phyloP scores from a whole-genome alignment of 2,797 vertebrate species.

The Trichosurus vulpecula region DNA sequence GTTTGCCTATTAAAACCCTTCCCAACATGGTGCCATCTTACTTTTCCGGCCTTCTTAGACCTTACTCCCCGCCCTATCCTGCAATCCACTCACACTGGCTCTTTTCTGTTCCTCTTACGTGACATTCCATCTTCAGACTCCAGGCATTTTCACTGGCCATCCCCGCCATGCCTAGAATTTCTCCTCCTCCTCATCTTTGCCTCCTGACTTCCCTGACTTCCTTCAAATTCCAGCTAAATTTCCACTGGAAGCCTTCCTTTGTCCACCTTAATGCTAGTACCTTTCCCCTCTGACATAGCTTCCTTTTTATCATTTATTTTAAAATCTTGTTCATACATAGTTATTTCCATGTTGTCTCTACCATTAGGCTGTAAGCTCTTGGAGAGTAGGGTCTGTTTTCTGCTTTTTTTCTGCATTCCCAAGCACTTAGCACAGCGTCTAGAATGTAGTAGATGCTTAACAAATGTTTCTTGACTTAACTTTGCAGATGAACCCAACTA shows the following conservation, averaged over 20 bases:
- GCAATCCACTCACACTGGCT: neutral
- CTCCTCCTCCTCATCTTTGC: neutral
- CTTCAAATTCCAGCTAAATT: neutral
- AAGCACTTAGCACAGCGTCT: neutral
- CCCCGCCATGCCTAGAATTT: neutral
- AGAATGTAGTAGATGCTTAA: neutral
- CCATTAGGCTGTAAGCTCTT: neutral
- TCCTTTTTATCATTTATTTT: neutral
- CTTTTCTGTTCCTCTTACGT: neutral
- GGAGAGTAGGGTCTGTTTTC: neutral
- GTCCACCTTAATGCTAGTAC: neutral
- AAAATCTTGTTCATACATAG: neutral
- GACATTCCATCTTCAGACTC: neutral
- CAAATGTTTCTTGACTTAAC: neutral
- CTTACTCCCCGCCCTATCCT: neutral
- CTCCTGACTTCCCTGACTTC: neutral
- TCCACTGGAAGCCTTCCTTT: neutral
- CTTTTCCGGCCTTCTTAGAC: neutral
- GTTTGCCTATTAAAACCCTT: neutral
- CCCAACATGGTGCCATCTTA: neutral
- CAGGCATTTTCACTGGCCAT: neutral
- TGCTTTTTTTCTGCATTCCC: neutral
- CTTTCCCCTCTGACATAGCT: neutral
- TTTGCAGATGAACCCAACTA: neutral
- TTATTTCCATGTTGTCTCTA: neutral